phyloP scores from a whole-genome alignment of 2,888 invertebrate genomes.

The Leptinotarsa juncta region DNA sequence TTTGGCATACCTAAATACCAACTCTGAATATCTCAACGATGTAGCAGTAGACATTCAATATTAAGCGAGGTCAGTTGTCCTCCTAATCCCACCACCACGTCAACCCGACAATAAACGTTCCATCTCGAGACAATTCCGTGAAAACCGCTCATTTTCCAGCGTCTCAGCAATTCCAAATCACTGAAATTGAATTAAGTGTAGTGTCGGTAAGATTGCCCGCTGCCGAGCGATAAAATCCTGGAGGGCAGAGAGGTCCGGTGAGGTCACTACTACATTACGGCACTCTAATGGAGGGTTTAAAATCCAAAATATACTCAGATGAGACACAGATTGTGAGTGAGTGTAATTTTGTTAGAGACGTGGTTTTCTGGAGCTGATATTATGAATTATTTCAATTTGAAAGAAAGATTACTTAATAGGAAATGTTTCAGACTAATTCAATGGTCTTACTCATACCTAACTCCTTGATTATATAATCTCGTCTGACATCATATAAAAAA shows the following conservation, averaged over 20 bases:
- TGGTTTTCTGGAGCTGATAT: too few relatives aligned
- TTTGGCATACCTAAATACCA: too few relatives aligned
- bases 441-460: too few relatives aligned
- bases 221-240: slow-evolving; percentile 37
- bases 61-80: slow-evolving; percentile 14
- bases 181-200: slow-evolving; percentile 43
- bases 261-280: slow-evolving; percentile 24
- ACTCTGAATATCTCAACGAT: not conserved
- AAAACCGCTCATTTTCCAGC: slow-evolving; percentile 35
- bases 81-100: slow-evolving; percentile 18
- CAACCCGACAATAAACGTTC: slow-evolving; percentile 28
- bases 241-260: slow-evolving; percentile 23
- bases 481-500: too few relatives aligned
- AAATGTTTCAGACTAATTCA: too few relatives aligned
- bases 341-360: not conserved
- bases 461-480: too few relatives aligned
- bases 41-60: not conserved
- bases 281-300: slow-evolving; percentile 13
- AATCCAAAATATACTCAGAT: slow-evolving; percentile 15
- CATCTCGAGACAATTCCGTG: slow-evolving; percentile 34
- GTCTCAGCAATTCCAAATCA: slow-evolving; percentile 35
- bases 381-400: too few relatives aligned
- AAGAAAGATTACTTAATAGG: too few relatives aligned
- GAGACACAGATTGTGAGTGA: not conserved
- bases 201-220: slow-evolving; percentile 37